Percentiles rank a stretch among this genome's conserved stretches.
Conservation (phyloP, 2,888 invertebrate genomes). For the Sisyra nigra region DNA sequence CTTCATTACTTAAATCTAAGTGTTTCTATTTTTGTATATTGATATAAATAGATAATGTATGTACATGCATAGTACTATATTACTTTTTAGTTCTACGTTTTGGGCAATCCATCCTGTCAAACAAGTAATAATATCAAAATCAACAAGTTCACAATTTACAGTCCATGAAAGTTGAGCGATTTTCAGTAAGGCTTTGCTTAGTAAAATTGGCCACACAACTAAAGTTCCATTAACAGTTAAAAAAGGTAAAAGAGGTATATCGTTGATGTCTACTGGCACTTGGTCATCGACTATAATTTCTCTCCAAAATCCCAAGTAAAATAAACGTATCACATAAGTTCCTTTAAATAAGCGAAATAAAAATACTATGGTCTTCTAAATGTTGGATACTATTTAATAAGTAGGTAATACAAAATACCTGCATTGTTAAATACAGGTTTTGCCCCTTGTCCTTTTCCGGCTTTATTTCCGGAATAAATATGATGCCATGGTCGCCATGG, state of each 20-base stretch:
- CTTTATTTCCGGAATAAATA: slow-evolving; percentile 27
- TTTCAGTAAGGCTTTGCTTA: slow-evolving; percentile 30
- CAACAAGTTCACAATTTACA: slow-evolving; percentile 20
- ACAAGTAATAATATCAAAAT: slow-evolving; percentile 27
- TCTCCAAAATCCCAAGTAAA: slow-evolving; percentile 32
- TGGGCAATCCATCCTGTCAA: slow-evolving; percentile 29
- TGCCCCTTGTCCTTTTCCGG: slow-evolving; percentile 24
- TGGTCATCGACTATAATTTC: slow-evolving; percentile 29
- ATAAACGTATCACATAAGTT: slow-evolving; percentile 30
- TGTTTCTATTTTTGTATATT: too few relatives aligned
- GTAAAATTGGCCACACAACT: slow-evolving; percentile 31
- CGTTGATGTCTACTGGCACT: slow-evolving; percentile 25
- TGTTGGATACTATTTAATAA: neutral
- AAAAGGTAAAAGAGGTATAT: slow-evolving; percentile 24
- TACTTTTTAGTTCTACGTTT: slow-evolving; percentile 17
- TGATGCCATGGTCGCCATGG: slow-evolving; percentile 31
- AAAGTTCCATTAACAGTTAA: slow-evolving; percentile 15
- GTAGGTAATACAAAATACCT: slow-evolving; percentile 15
- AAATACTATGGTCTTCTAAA: neutral
- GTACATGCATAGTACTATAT: neutral
- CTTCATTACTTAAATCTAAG: slow-evolving; percentile 14
- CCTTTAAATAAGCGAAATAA: too few relatives aligned
- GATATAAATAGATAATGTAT: too few relatives aligned
- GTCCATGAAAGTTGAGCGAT: slow-evolving; percentile 26
- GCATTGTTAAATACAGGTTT: slow-evolving; percentile 23